Evolutionary conservation across 2,113 vertebrate species (phyloP).

Genomic region (Atherinomorus stipes): DNA sequence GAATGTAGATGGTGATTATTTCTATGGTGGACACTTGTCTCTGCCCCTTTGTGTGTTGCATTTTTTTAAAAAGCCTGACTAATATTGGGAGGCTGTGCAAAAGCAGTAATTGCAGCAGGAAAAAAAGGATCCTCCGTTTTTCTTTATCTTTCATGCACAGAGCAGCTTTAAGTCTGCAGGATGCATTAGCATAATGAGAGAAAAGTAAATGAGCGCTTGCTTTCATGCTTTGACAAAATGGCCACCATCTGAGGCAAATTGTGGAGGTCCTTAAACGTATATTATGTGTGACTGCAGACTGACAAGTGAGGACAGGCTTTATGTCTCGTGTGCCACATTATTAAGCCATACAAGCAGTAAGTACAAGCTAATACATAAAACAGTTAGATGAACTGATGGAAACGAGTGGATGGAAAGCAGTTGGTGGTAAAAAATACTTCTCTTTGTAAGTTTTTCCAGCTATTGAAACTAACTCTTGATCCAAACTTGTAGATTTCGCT

Average conservation of each 20-base stretch:
- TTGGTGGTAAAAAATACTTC: neutral
- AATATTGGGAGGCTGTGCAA: conserved; percentile 28
- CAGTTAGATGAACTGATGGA: conserved; percentile 16
- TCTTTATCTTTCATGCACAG: conserved; percentile 71
- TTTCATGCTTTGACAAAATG: conserved; percentile 62
- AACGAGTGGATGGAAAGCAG: conserved; percentile 4
- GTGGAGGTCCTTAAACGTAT: conserved; percentile 15
- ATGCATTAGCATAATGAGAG: conserved; percentile 66
- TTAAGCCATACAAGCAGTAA: conserved; percentile 3
- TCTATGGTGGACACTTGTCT: conserved; percentile 39
- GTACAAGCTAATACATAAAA: conserved; percentile 21
- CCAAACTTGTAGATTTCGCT: neutral
- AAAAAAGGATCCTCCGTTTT: conserved; percentile 59
- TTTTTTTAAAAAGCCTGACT: conserved; percentile 42
- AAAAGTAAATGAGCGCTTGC: conserved; percentile 50
- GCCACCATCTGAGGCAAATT: conserved; percentile 52
- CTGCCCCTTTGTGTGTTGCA: conserved; percentile 13
- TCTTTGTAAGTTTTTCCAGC: too few relatives aligned
- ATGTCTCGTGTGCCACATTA: neutral
- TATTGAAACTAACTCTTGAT: too few relatives aligned
- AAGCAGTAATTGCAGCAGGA: conserved; percentile 58
- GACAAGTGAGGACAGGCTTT: conserved; percentile 37
- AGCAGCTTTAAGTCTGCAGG: conserved; percentile 46
- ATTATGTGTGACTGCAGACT: conserved; percentile 14
- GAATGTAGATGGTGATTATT: conserved; percentile 18